phyloP scores from a whole-genome alignment of 2,888 invertebrate genomes.

The Fragum fragum region DNA sequence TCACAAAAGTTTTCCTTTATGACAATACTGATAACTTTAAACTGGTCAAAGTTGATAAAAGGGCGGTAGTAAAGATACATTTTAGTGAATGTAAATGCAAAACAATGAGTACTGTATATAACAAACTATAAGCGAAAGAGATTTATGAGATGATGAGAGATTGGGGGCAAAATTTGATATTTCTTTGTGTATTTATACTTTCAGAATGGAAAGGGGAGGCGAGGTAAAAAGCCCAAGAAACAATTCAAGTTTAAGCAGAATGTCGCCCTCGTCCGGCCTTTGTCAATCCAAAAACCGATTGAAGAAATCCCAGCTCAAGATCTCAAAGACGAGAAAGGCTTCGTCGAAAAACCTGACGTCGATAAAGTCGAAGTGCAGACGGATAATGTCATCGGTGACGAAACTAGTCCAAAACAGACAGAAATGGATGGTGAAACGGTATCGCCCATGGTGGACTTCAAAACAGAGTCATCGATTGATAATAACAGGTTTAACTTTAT shows the following conservation, averaged over 20 bases:
- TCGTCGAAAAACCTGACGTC: background rate
- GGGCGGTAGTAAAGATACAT: no score
- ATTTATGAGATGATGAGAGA: no score
- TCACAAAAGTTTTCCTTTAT: no score
- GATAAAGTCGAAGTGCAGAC: background rate
- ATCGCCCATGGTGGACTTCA: background rate
- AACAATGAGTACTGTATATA: no score
- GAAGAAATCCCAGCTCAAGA: background rate
- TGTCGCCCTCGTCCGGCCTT: constrained; percentile 14
- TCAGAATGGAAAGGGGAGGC: constrained; percentile 1
- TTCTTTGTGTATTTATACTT: background rate
- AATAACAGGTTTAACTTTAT: background rate
- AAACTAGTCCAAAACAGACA: background rate
- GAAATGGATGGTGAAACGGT: background rate
- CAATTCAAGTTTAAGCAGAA: background rate
- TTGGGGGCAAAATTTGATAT: no score
- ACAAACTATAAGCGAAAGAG: no score
- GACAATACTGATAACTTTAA: no score
- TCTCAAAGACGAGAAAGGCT: background rate
- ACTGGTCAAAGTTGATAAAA: no score
- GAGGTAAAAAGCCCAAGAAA: constrained; percentile 22
- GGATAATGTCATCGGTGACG: background rate
- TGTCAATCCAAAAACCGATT: background rate
- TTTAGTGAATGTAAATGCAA: no score
- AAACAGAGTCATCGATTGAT: background rate